Evolutionary conservation across 1,140 invertebrate species (phyloP).

Genomic region (Drosophila mayri): DNA sequence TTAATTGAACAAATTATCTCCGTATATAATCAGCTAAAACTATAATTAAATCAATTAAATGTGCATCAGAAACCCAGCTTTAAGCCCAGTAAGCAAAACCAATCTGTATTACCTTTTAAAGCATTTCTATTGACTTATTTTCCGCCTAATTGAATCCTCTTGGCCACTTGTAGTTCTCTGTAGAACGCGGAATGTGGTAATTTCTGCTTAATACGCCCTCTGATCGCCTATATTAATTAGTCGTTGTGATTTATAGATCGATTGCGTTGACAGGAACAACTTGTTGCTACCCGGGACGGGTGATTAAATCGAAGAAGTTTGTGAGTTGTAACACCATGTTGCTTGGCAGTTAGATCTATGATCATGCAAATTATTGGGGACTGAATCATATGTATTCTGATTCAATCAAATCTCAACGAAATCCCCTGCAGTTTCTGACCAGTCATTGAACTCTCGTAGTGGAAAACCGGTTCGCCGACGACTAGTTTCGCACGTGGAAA

Average conservation of each 20-base stretch:
- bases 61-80: neutral
- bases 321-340: conserved; percentile 23
- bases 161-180: neutral
- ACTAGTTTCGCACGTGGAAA: conserved; percentile 33
- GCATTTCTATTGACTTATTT: conserved; percentile 14
- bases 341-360: neutral
- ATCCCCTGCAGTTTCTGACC: conserved; percentile 13
- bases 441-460: conserved; percentile 34
- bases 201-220: conserved; percentile 17
- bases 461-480: conserved; percentile 35
- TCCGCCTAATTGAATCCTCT: conserved; percentile 1
- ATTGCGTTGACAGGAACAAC: conserved; percentile 18
- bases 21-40: neutral
- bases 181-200: conserved; percentile 15
- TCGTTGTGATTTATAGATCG: conserved; percentile 26
- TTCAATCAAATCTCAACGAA: conserved; percentile 5
- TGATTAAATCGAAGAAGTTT: conserved; percentile 12
- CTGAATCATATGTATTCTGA: neutral
- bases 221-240: conserved; percentile 27
- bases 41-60: conserved; percentile 7
- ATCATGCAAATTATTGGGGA: conserved; percentile 1
- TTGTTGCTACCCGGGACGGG: conserved; percentile 1
- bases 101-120: neutral
- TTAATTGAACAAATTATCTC: neutral
- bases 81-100: neutral